A percentile compares a stretch with the other conserved stretches of the same genome.
phyloP scores from a whole-genome alignment of 2,888 invertebrate species.

The Hydriomena furcata region DNA sequence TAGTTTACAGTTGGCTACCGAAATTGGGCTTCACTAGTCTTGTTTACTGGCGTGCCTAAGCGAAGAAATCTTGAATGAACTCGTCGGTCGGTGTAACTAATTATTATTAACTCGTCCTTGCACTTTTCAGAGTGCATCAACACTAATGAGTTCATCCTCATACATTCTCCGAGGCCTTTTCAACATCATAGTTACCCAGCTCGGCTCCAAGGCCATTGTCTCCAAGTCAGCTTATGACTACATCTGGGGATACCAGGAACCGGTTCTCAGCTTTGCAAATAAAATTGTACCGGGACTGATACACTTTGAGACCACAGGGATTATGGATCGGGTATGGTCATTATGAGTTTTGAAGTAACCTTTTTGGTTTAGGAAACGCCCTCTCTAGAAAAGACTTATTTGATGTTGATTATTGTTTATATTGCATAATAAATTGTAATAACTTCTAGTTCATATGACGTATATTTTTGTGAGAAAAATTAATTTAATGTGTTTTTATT shows the following conservation, averaged over 20 bases:
- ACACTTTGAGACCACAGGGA: conserved; percentile 87
- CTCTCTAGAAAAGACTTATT: not conserved
- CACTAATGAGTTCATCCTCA: conserved; percentile 78
- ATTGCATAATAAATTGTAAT: too few relatives aligned
- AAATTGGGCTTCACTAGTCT: too few relatives aligned
- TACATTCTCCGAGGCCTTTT: conserved; percentile 83
- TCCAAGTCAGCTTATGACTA: conserved; percentile 37
- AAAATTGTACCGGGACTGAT: conserved; percentile 83
- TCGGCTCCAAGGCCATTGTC: conserved; percentile 84
- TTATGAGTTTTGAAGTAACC: not conserved
- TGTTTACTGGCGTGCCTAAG: too few relatives aligned
- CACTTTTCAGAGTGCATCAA: conserved; percentile 50
- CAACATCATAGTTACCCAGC: conserved; percentile 78
- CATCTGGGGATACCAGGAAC: conserved; percentile 45
- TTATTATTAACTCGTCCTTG: too few relatives aligned
- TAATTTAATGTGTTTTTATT: too few relatives aligned
- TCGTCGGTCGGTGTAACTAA: too few relatives aligned
- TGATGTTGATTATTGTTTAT: too few relatives aligned
- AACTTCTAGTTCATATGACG: too few relatives aligned
- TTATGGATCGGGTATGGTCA: conserved; percentile 86
- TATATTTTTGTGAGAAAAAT: too few relatives aligned
- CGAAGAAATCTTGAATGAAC: too few relatives aligned
- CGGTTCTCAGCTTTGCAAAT: conserved; percentile 37
- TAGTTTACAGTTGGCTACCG: too few relatives aligned
- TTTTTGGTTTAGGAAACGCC: not conserved